Evolutionary conservation across 2,888 invertebrate genomes (phyloP).

Genomic region (Troglohyphantes excavatus): DNA sequence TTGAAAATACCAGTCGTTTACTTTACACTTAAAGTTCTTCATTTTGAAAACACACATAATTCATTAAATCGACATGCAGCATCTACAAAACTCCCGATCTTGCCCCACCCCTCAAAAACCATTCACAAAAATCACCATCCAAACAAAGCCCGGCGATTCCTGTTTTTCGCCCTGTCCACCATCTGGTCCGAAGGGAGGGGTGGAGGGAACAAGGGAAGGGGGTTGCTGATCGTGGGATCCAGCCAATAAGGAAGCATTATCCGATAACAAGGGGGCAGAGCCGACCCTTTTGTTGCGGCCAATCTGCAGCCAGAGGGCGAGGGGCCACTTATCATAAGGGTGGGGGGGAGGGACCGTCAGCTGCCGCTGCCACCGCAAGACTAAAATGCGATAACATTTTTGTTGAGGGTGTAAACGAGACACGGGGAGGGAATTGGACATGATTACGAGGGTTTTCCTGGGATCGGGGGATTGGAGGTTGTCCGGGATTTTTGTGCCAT

Average conservation of each 20-base stretch:
- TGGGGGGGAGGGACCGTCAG: conserved; percentile 42
- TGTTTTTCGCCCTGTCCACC: conserved; percentile 68
- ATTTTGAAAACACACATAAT: not conserved
- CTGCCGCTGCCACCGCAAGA: conserved; percentile 39
- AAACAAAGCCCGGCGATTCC: not conserved
- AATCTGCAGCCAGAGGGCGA: conserved; percentile 70
- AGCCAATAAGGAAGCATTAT: conserved; percentile 74
- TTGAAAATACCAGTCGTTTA: too few relatives aligned
- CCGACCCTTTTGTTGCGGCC: conserved; percentile 74
- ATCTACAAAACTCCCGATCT: not conserved
- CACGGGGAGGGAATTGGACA: conserved; percentile 6
- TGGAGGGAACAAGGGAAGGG: not conserved
- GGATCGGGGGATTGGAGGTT: not conserved
- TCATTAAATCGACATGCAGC: not conserved
- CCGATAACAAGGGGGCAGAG: conserved; percentile 70
- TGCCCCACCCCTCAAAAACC: not conserved
- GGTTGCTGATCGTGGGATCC: not conserved
- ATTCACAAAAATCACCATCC: not conserved
- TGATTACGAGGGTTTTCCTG: conserved; percentile 27
- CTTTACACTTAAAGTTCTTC: too few relatives aligned
- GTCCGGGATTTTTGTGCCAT: not conserved
- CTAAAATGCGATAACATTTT: conserved; percentile 57
- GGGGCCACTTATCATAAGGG: conserved; percentile 77
- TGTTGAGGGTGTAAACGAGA: conserved; percentile 58
- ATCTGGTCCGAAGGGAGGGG: conserved; percentile 62